Evolutionary conservation across 2,888 invertebrate genomes (phyloP).

Genomic region (Pterobdella sp.): DNA sequence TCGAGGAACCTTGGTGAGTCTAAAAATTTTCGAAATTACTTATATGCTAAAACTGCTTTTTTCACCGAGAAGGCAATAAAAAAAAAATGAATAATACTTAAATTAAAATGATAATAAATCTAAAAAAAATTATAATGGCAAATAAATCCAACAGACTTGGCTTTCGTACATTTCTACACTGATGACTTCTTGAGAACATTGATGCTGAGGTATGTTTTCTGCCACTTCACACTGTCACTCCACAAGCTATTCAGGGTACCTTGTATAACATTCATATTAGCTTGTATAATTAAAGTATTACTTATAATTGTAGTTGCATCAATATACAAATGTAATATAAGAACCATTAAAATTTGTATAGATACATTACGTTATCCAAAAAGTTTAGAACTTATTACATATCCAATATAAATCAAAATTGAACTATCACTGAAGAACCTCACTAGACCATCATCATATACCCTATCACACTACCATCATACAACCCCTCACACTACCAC

Average conservation of each 20-base stretch:
- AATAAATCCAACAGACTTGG: slow-evolving; percentile 51
- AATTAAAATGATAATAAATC: not conserved
- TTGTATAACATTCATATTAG: no score
- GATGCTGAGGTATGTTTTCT: slow-evolving; percentile 82
- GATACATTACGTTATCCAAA: no score
- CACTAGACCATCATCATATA: not conserved
- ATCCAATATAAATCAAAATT: no score
- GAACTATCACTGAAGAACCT: not conserved
- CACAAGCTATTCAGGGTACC: slow-evolving; percentile 68
- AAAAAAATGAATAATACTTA: not conserved
- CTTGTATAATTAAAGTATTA: no score
- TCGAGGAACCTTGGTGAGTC: slow-evolving; percentile 67
- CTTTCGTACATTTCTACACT: slow-evolving; percentile 73
- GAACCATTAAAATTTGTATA: no score
- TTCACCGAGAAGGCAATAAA: no score
- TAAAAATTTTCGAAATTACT: not conserved
- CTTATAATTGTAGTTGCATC: no score
- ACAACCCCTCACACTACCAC: slow-evolving; percentile 40
- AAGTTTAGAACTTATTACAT: not conserved
- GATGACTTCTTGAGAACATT: slow-evolving; percentile 86
- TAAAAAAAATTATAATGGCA: not conserved
- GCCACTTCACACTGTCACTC: slow-evolving; percentile 76
- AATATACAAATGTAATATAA: no score
- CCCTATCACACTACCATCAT: not conserved
- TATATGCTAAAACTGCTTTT: no score